These are phyloP conservation scores for Gallinago media DNA, from an alignment of 2,113 vertebrate genomes.

Conservation along the genomic window DNA sequence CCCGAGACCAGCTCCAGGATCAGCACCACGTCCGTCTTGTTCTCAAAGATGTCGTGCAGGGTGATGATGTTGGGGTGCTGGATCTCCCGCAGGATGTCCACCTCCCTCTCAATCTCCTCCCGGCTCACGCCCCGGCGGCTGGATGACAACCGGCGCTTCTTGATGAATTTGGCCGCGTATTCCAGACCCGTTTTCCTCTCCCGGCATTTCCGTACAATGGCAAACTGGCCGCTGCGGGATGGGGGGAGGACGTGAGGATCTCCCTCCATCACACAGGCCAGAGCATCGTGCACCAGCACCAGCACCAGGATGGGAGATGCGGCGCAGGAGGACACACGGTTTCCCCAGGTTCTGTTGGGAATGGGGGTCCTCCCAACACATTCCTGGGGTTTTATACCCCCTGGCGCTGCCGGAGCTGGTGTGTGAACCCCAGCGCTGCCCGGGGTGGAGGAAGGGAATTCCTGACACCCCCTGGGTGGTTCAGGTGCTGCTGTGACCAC, in stretches of 20 bases:
- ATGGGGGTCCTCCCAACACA: rapidly evolving
- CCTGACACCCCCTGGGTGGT: rapidly evolving
- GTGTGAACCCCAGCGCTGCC: rapidly evolving
- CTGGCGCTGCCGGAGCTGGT: rapidly evolving
- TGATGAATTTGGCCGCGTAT: conserved; percentile 97
- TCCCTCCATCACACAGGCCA: rapidly evolving
- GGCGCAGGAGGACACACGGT: rapidly evolving
- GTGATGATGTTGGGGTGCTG: conserved; percentile 99
- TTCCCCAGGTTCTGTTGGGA: rapidly evolving
- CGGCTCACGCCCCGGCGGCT: conserved; percentile 95
- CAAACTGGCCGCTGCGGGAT: conserved; percentile 88
- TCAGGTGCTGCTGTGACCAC: neutral
- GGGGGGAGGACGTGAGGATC: neutral
- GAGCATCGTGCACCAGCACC: rapidly evolving
- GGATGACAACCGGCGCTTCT: conserved; percentile 93
- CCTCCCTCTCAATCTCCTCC: conserved; percentile 96
- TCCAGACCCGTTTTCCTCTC: conserved; percentile 86
- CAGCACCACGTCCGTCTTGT: conserved; percentile 96
- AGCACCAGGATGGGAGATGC: rapidly evolving
- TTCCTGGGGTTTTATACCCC: rapidly evolving
- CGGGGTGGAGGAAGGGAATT: neutral
- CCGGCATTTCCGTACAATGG: conserved; percentile 93
- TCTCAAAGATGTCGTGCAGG: conserved; percentile 97
- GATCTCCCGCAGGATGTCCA: conserved; percentile 95
- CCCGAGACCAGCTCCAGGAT: conserved; percentile 97